Evolutionary conservation across 2,113 vertebrate genomes (phyloP), one percentile per base, ranked within the genome.

Genomic region (Leptodactylus fuscus): DNA sequence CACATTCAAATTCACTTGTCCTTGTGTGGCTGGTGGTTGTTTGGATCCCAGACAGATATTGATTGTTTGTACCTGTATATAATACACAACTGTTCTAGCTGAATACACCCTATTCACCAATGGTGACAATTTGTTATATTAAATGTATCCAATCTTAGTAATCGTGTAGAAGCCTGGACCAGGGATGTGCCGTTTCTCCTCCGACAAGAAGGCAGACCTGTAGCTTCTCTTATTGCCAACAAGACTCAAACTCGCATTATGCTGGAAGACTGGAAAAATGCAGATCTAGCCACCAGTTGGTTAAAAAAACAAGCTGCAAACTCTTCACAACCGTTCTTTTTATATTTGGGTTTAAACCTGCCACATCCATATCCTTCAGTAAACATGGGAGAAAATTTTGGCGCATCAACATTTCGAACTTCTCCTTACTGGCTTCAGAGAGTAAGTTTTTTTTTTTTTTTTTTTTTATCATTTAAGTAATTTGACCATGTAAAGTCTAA

Each of bases 91-190:
- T n/a, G n/a, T n/a, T n/a, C n/a, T n/a, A n/a, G n/a, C n/a, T n/a
- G n/a, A n/a, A n/a, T n/a, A n/a, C n/a, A n/a, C n/a, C n/a, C n/a
- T n/a, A n/a, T n/a, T n/a, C n/a, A n/a, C n/a, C n/a, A n/a, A n/a
- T n/a, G n/a, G n/a, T n/a, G n/a, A n/a, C n/a, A n/a, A n/a, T n/a
- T n/a, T n/a, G n/a, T n/a, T n/a, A n/a, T n/a, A n/a, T n/a, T 49
- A 9, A 78, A 11, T 60, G 1, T 85, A 46, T 88, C 1, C 87
- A 24, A 87, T 91, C 88, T 81, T 91, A 99, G 98, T 89, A 99
- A 99, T 88, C 96, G 97, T 8, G 95, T 99, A 67, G 98, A 99
- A 90, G 97, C 98, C 20, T 99, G 98, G 97, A 98, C 96, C 51
- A 94, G 97, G 88, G 96, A 98, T 71, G 96, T 97, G 83, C 89